Evolutionary conservation across 2,888 invertebrate species (phyloP), one percentile per base, ranked within the genome.

Genomic region (Drosophila sordidapex): DNA sequence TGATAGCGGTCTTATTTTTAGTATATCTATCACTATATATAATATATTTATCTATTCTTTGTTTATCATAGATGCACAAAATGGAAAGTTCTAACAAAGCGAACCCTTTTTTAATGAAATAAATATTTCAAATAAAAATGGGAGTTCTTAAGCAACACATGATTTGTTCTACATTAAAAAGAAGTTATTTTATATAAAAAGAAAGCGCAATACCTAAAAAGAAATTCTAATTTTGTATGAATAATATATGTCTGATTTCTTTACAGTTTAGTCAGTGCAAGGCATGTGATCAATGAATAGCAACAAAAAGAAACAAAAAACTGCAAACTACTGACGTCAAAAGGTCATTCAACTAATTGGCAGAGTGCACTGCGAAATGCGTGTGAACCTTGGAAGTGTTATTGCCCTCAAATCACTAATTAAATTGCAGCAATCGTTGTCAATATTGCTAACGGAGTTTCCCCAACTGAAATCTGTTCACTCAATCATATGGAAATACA

Each of bases 311-410:
- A 52, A 33, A 46, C 18, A 27, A 31, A 38, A 46, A 46, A 15
- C 4, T 35, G 35, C 35, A 72, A 68, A 65, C 35, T 56, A 72
- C 68, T 56, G 75, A 64, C 65, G 56, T 51, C 46, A 73, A 77
- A 59, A 65, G 66, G 69, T 87, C 86, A 74, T 70, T 81, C 68
- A 79, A 86, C 66, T 76, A 61, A 31, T 65, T 66, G 57, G 51
- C 68, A 54, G 67, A 49, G 35, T 11, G 27, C 38, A 59, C 27
- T 57, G 11, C 40, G 40, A 49, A 58, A 27, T 48, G 67, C 76
- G 56, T 61, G 40, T 15, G 46, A 46, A 11, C 70, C n/a, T 43
- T 27, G 29, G 31, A 43, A 51, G 8, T 70, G 38, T 70, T 54
- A 57, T 48, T 57, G 63, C 27, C 71, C 27, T 27, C 11, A 29